Evolutionary conservation across 2,888 invertebrate genomes (phyloP).

Genomic region (Neoaliturus tenellus): DNA sequence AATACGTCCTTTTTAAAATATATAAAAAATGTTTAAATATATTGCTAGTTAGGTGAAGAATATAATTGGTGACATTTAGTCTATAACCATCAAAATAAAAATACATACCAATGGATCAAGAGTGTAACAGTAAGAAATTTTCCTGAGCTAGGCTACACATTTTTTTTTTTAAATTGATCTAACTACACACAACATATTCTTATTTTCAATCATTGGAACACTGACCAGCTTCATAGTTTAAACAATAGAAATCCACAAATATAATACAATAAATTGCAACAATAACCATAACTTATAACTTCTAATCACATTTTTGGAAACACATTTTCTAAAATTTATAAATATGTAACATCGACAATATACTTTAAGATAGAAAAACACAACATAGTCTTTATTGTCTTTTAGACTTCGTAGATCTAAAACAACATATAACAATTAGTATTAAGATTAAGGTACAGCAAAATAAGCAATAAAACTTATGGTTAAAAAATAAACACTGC

Average conservation of each 20-base stretch:
- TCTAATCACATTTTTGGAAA: conserved; percentile 20
- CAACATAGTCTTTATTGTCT: conserved; percentile 25
- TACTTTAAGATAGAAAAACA: conserved; percentile 13
- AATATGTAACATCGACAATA: conserved; percentile 10
- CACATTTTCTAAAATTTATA: conserved; percentile 4
- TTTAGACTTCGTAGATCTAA: conserved; percentile 12
- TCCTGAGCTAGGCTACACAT: too few species aligned
- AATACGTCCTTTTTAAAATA: too few species aligned
- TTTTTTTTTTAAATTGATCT: background rate
- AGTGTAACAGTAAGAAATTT: too few species aligned
- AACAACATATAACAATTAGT: background rate
- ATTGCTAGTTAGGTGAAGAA: too few species aligned
- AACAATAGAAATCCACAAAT: background rate
- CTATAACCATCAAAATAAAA: too few species aligned
- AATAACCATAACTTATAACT: background rate
- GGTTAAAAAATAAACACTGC: too few species aligned
- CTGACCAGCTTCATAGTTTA: conserved; percentile 6
- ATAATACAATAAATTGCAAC: background rate
- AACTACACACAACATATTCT: background rate
- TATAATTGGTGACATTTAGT: too few species aligned
- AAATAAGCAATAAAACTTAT: background rate
- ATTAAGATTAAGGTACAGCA: background rate
- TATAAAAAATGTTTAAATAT: too few species aligned
- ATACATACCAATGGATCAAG: too few species aligned
- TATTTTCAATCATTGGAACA: background rate